Conservation (phyloP, 2,797 vertebrate species). For the Adelosebastes latens region DNA sequence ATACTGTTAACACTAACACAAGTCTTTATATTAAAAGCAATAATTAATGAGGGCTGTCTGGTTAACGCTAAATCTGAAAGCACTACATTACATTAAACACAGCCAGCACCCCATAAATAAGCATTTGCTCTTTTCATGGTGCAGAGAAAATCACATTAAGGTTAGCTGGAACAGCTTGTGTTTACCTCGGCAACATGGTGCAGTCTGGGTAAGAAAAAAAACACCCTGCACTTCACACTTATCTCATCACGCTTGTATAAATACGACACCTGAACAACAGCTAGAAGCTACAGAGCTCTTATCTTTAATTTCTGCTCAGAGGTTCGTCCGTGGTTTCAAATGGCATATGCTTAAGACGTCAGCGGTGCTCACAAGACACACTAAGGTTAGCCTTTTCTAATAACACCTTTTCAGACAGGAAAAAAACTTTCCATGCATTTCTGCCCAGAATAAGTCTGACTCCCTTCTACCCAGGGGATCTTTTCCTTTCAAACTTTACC, state of each 20-base stretch:
- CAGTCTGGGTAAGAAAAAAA: neutral
- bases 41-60: neutral
- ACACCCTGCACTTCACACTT: constrained; percentile 36
- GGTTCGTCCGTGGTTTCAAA: constrained; percentile 38
- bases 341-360: constrained; percentile 28
- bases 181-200: constrained; percentile 40
- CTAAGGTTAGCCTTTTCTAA: neutral
- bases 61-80: neutral
- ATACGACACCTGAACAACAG: constrained; percentile 27
- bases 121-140: constrained; percentile 40
- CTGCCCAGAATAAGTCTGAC: constrained; percentile 6
- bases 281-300: constrained; percentile 2
- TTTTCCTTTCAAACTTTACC: constrained; percentile 25
- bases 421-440: neutral
- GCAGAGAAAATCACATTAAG: constrained; percentile 51
- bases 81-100: constrained; percentile 8
- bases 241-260: constrained; percentile 57
- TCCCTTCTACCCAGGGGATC: neutral
- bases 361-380: constrained; percentile 14
- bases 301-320: constrained; percentile 30
- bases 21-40: constrained; percentile 5
- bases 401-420: neutral
- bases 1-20: neutral
- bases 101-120: neutral
- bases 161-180: constrained; percentile 39